Conservation (phyloP, 1,140 invertebrate species). For the Anagrus nilaparvatae region DNA sequence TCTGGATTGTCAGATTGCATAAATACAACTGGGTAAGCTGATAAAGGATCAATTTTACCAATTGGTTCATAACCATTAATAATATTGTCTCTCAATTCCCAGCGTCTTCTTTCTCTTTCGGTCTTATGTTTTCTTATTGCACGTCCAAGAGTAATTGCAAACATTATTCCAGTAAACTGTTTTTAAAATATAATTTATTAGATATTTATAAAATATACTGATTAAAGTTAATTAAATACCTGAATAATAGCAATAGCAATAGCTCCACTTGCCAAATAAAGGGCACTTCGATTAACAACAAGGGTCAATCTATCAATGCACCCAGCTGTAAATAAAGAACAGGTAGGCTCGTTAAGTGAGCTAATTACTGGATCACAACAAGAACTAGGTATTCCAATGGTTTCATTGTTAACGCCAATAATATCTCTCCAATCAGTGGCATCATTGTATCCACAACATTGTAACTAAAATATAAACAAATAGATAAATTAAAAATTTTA, state of each 20-base stretch:
- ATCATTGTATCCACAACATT: conserved; percentile 61
- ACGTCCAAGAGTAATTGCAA: conserved; percentile 73
- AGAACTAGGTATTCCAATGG: conserved; percentile 41
- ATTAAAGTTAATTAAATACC: conserved; percentile 36
- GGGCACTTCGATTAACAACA: conserved; percentile 60
- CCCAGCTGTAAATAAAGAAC: conserved; percentile 46
- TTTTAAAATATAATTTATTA: conserved; percentile 12
- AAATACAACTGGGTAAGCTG: conserved; percentile 31
- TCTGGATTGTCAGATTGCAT: conserved; percentile 27
- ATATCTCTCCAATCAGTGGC: conserved; percentile 53
- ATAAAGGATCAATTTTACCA: conserved; percentile 33
- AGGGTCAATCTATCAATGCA: conserved; percentile 55
- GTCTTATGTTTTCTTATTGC: conserved; percentile 71
- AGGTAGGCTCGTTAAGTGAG: conserved; percentile 12
- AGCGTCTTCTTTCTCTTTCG: conserved; percentile 54
- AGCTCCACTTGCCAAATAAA: conserved; percentile 67
- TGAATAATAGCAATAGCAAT: conserved; percentile 72
- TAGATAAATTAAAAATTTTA: background rate
- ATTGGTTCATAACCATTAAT: conserved; percentile 38
- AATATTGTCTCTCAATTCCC: conserved; percentile 52
- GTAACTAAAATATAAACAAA: conserved; percentile 44
- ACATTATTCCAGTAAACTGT: conserved; percentile 75
- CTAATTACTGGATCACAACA: conserved; percentile 39
- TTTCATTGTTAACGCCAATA: conserved; percentile 14
- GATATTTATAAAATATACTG: background rate